These are phyloP conservation scores for Heliconius hortense DNA, from an alignment of 2,888 invertebrate genomes.

Conservation along the genomic window DNA sequence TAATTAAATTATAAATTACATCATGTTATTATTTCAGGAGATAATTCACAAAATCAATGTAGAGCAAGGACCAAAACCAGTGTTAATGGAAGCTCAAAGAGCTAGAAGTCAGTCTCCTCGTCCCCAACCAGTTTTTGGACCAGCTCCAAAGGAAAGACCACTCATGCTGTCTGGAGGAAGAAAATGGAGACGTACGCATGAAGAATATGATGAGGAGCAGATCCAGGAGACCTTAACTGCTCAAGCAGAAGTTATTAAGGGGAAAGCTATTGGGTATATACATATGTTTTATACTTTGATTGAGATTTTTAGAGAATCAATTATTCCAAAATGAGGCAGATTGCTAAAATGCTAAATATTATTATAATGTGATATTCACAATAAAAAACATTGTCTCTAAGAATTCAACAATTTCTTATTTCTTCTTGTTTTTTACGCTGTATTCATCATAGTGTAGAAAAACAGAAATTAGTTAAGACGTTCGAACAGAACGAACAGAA, in stretches of 20 bases:
- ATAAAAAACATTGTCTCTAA: no score
- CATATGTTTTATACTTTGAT: background rate
- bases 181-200: conserved; percentile 90
- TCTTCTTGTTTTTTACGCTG: no score
- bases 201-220: conserved; percentile 94
- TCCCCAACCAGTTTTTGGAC: conserved; percentile 73
- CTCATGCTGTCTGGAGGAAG: conserved; percentile 89
- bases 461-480: no score
- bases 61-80: conserved; percentile 63
- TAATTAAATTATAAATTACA: background rate
- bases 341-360: no score
- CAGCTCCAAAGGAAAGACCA: conserved; percentile 86
- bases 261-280: conserved; percentile 91
- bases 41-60: conserved; percentile 68
- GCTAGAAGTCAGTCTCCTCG: conserved; percentile 17
- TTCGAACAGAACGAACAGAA: no score
- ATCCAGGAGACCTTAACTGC: conserved; percentile 92
- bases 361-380: no score
- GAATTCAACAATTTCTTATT: no score
- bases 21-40: conserved; percentile 46
- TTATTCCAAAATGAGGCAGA: no score
- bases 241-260: conserved; percentile 92
- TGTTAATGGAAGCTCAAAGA: background rate
- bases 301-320: background rate
- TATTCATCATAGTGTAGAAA: no score